phyloP scores from a whole-genome alignment of 2,888 invertebrate genomes.

The Colletes collaris region DNA sequence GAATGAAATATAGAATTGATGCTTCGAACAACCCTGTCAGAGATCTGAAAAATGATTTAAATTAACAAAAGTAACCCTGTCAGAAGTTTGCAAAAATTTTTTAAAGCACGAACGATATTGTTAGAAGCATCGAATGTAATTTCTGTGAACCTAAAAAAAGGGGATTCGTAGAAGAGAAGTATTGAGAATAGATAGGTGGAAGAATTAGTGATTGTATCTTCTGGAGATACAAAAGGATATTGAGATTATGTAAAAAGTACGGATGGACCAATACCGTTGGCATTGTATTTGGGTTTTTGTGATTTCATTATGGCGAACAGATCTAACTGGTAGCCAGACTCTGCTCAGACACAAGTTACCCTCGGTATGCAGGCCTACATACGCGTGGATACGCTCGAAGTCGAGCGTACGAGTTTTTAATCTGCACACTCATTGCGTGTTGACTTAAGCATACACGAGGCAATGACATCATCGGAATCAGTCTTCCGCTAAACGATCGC shows the following conservation, averaged over 20 bases:
- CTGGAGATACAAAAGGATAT: no score
- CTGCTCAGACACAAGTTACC: slow-evolving; percentile 32
- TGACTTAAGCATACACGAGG: slow-evolving; percentile 20
- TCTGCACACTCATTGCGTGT: slow-evolving; percentile 44
- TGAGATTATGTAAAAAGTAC: not conserved
- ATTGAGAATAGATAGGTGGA: no score
- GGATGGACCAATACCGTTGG: slow-evolving; percentile 4
- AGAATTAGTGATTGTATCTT: no score
- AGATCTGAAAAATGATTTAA: no score
- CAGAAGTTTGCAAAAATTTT: no score
- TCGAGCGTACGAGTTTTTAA: slow-evolving; percentile 30
- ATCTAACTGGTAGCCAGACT: slow-evolving; percentile 43
- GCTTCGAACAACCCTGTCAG: no score
- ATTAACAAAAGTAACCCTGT: no score
- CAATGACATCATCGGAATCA: slow-evolving; percentile 36
- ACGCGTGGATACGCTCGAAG: slow-evolving; percentile 26
- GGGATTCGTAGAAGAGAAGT: no score
- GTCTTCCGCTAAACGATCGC: slow-evolving; percentile 27
- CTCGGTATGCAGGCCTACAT: slow-evolving; percentile 23
- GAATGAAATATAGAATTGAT: no score
- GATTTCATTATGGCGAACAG: slow-evolving; percentile 21
- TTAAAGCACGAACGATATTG: no score
- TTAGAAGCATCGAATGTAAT: no score
- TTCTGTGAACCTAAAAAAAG: no score
- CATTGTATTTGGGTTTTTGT: slow-evolving; percentile 38